Evolutionary conservation across 2,888 invertebrate species (phyloP), one percentile per base, ranked within the genome.

Genomic region (Limenitis camilla): DNA sequence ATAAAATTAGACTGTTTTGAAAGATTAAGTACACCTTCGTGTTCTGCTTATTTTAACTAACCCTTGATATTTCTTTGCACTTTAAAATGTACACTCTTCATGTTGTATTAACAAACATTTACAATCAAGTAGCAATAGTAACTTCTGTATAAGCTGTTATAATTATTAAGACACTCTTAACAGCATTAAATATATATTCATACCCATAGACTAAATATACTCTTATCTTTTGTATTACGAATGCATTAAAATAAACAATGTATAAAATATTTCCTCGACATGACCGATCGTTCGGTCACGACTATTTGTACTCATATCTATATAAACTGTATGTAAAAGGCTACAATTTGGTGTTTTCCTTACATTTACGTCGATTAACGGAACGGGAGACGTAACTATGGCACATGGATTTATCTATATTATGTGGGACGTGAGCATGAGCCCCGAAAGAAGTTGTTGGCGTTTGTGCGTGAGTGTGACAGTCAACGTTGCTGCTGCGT

Each of bases 301-400:
- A 53, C 57, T 60, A 62, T 58, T 62, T 61, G 55, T 55, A 55
- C 56, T 61, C 53, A 50, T 53, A 53, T 47, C 51, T 53, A 55
- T 56, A 55, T 43, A 52, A 53, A 52, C 47, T 55, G 43, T 58
- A 57, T 53, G 56, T 60, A 61, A 56, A 79, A 83, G 79, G 79
- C 83, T 83, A 81, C 72, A 62, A 69, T 72, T 85, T 85, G 84
- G 85, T 84, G 84, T 85, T 82, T 74, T 71, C 69, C 76, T 83
- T 83, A 79, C 74, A 69, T 79, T 74, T 74, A 65, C 69, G 69
- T 19, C 19, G 19, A 19, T 75, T 76, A 68, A 70, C 69, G 68
- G 66, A 69, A 60, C 66, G 66, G 60, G 66, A 62, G 66, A 63
- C 71, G 66, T 63, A 68, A 65, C 64, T 69, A 69, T 63, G 60